A percentile compares a stretch with the other conserved stretches of the same genome.
Conservation (phyloP, 2,797 vertebrate genomes). For the Gobio occitaniae region DNA sequence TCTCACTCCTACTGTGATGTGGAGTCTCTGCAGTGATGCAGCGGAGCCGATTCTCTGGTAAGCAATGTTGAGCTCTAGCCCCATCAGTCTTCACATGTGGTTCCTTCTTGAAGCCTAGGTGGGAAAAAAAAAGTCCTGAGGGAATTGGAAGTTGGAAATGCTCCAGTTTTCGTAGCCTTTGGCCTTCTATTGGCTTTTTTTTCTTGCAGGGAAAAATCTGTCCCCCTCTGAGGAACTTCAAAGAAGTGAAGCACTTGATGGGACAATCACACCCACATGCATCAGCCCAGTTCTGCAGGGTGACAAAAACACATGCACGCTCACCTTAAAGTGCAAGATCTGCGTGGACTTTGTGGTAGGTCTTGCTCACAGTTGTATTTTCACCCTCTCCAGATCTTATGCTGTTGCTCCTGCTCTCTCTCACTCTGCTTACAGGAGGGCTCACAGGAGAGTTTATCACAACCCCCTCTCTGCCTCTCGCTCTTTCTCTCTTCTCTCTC, state of each 20-base stretch:
- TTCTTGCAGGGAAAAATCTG: conserved; percentile 53
- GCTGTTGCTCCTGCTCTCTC: conserved; percentile 60
- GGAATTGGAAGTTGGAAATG: conserved; percentile 58
- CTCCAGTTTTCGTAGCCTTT: conserved; percentile 67
- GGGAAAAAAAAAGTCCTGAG: conserved; percentile 56
- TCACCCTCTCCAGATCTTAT: conserved; percentile 58
- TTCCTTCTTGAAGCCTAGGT: conserved; percentile 48
- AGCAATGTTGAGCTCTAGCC: conserved; percentile 43
- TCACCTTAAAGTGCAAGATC: conserved; percentile 54
- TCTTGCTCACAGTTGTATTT: conserved; percentile 66
- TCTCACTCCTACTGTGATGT: conserved; percentile 10
- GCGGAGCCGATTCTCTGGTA: conserved; percentile 55
- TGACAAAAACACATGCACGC: conserved; percentile 60
- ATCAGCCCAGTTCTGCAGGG: conserved; percentile 53
- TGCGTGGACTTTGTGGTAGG: conserved; percentile 62
- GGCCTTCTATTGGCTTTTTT: conserved; percentile 53
- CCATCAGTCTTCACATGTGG: conserved; percentile 55
- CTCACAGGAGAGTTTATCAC: conserved; percentile 78
- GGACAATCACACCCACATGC: conserved; percentile 52
- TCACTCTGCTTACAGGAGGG: conserved; percentile 76
- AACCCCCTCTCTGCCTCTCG: conserved; percentile 59
- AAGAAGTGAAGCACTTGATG: conserved; percentile 57
- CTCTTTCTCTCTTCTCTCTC: conserved; percentile 31
- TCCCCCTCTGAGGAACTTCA: conserved; percentile 53
- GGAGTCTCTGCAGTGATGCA: conserved; percentile 47